Conservation (phyloP, 2,888 invertebrate genomes). For the Cephus rjabovi region DNA sequence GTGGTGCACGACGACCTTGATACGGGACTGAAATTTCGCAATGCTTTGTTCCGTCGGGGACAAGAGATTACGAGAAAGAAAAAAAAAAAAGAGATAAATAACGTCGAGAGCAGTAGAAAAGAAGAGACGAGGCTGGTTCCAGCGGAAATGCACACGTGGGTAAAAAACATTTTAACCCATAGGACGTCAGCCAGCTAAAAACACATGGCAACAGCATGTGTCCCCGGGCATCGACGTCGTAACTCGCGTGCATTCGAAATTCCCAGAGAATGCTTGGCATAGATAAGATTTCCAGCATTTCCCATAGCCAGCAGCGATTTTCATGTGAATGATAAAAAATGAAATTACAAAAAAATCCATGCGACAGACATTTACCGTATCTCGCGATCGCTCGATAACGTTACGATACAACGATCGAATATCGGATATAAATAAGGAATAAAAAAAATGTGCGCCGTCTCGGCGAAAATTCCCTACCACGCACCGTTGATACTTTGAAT, state of each 20-base stretch:
- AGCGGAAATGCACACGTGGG: background rate
- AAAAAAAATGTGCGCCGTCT: background rate
- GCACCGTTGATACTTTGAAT: background rate
- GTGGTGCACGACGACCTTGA: background rate
- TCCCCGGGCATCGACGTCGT: slow-evolving; percentile 5
- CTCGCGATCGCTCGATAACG: background rate
- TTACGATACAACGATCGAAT: background rate
- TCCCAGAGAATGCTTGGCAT: background rate
- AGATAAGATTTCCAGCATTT: background rate
- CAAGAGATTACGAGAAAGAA: background rate
- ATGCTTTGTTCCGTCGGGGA: background rate
- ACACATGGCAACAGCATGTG: slow-evolving; percentile 43
- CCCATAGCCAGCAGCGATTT: background rate
- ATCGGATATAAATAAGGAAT: background rate
- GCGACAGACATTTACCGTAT: too few species aligned
- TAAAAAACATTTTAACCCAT: background rate
- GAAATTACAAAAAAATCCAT: background rate
- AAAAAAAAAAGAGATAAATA: background rate
- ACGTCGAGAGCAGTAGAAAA: background rate
- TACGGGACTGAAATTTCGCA: background rate
- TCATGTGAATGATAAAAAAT: background rate
- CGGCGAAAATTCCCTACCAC: accelerated
- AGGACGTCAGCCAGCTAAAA: background rate
- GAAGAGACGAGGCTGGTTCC: background rate
- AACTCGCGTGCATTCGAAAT: background rate